phyloP scores from a whole-genome alignment of 1,140 invertebrate species.

The Eulimnadia texana region DNA sequence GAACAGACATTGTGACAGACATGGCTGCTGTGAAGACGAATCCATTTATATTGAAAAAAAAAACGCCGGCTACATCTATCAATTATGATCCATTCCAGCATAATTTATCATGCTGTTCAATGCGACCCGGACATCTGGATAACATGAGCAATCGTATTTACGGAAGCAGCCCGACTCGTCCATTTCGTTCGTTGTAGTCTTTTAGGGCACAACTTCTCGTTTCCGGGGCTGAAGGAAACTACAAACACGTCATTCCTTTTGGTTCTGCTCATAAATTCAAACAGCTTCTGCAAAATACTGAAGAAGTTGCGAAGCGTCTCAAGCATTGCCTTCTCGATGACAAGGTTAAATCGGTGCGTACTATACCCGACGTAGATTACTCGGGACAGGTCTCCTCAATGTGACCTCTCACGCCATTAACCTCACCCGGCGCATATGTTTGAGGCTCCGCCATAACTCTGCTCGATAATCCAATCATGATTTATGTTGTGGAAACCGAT shows the following conservation, averaged over 20 bases:
- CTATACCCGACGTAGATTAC: neutral
- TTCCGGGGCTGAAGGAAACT: neutral
- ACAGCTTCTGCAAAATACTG: neutral
- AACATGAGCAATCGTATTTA: neutral
- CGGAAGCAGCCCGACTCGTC: neutral
- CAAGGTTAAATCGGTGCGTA: neutral
- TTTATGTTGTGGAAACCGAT: neutral
- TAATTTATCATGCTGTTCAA: too few relatives aligned
- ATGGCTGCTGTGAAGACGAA: too few relatives aligned
- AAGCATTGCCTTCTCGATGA: neutral
- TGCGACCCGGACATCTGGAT: neutral
- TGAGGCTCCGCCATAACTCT: slow-evolving; percentile 3
- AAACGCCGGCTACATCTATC: too few relatives aligned
- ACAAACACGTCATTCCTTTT: neutral
- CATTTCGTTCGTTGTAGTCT: neutral
- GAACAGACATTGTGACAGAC: too few relatives aligned
- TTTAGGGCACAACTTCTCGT: neutral
- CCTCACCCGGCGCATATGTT: neutral
- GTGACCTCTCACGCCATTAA: neutral
- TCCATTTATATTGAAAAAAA: too few relatives aligned
- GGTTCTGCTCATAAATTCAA: neutral
- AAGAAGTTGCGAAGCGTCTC: neutral
- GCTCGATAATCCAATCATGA: neutral
- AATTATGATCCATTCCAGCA: too few relatives aligned
- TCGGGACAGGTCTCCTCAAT: neutral